Percentiles rank a stretch among this genome's conserved stretches.
Conservation (phyloP, 2,797 vertebrate genomes). For the Darevskia mixta region DNA sequence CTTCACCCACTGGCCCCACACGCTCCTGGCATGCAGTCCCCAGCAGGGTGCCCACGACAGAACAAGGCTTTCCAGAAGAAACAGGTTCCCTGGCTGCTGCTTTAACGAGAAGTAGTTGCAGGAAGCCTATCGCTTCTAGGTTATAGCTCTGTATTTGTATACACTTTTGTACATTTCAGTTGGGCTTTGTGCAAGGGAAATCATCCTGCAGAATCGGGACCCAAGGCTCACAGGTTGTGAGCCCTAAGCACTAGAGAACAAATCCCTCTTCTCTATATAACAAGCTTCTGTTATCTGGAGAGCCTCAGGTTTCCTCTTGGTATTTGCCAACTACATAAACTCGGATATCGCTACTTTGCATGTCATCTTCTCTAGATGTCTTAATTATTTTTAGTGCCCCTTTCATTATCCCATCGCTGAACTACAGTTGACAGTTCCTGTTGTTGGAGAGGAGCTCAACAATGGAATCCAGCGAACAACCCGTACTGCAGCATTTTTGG, state of each 20-base stretch:
- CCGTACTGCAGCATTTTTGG: background rate
- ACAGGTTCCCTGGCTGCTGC: background rate
- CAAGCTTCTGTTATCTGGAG: background rate
- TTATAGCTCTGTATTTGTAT: background rate
- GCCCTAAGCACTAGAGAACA: background rate
- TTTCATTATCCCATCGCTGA: background rate
- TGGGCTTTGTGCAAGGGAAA: background rate
- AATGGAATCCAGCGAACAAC: background rate
- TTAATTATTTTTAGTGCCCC: background rate
- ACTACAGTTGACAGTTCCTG: background rate
- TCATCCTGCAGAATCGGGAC: no score
- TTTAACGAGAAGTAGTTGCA: background rate
- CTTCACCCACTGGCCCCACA: no score
- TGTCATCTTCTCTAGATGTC: background rate
- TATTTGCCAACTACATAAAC: background rate
- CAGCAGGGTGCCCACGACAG: no score
- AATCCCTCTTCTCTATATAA: background rate
- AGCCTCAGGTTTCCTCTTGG: background rate
- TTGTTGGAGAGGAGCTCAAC: background rate
- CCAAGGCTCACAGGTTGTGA: background rate
- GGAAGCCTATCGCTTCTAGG: no score
- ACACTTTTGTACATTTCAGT: background rate
- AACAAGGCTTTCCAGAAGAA: no score
- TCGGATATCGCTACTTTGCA: background rate
- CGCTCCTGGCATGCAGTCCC: no score